Evolutionary conservation across 1,140 invertebrate genomes (phyloP).

Genomic region (Pseudoatta argentina): DNA sequence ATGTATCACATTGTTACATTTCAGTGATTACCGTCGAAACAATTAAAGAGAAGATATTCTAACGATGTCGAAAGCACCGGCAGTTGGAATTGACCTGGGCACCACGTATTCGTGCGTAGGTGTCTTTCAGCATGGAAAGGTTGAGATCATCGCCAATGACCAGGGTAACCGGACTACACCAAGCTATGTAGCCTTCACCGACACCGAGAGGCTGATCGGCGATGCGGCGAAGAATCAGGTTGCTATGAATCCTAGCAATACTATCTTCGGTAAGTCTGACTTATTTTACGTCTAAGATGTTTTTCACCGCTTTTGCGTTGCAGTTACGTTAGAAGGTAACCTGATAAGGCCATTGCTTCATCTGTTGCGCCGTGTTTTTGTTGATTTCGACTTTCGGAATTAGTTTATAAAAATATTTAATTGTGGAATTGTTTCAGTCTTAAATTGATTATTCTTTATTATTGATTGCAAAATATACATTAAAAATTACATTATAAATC

Average conservation of each 20-base stretch:
- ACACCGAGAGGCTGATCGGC: constrained; percentile 94
- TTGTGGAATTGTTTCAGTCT: neutral
- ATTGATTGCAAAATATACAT: too few relatives aligned
- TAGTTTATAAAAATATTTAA: neutral
- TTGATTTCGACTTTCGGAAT: neutral
- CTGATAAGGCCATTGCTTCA: neutral
- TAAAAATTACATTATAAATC: too few relatives aligned
- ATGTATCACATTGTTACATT: neutral
- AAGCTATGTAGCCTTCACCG: constrained; percentile 96
- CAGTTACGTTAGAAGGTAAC: too few relatives aligned
- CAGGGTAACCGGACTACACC: constrained; percentile 97
- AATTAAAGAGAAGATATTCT: neutral
- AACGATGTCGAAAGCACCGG: constrained; percentile 85
- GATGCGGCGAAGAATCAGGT: constrained; percentile 94
- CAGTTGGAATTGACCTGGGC: constrained; percentile 92
- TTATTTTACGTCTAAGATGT: too few relatives aligned
- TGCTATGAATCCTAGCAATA: constrained; percentile 92
- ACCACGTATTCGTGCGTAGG: constrained; percentile 94
- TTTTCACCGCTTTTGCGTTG: neutral
- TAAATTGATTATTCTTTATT: neutral
- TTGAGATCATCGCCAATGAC: constrained; percentile 97
- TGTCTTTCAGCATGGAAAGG: constrained; percentile 93
- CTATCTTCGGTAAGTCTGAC: constrained; percentile 88
- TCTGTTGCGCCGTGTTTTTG: neutral
- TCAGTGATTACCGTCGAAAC: neutral